Percentiles rank a stretch among this genome's conserved stretches.
Conservation (phyloP, 53 echinoderm and acorn worm genomes). For the Zoroaster sp. region DNA sequence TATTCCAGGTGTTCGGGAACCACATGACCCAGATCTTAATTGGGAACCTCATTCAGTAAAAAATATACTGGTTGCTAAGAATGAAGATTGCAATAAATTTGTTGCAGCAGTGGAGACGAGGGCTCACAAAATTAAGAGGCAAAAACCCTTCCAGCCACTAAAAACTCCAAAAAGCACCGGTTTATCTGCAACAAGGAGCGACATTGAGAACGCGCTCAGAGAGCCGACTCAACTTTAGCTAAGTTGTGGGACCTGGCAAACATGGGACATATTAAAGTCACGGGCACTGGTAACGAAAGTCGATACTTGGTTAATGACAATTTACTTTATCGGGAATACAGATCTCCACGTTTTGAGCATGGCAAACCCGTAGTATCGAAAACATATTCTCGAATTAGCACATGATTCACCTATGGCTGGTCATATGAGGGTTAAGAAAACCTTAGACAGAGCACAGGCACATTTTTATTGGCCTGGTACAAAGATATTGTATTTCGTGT, state of each 20-base stretch:
- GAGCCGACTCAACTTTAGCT: too few species aligned
- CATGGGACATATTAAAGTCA: neutral
- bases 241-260: too few species aligned
- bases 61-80: neutral
- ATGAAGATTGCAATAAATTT: neutral
- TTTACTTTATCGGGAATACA: neutral
- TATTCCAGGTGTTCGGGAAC: conserved; percentile 21
- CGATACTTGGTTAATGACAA: neutral
- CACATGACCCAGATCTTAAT: neutral
- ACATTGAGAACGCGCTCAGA: neutral
- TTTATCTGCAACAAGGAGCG: neutral
- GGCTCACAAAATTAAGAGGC: conserved; percentile 10
- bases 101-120: conserved; percentile 56
- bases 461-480: conserved; percentile 55
- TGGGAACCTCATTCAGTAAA: conserved; percentile 12
- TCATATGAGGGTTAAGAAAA: conserved; percentile 39
- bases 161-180: neutral
- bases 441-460: neutral
- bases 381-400: conserved; percentile 37
- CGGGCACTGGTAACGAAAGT: conserved; percentile 3
- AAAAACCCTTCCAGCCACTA: neutral
- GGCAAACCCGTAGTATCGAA: neutral
- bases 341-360: neutral
- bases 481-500: conserved; percentile 28
- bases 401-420: conserved; percentile 57